Conservation (phyloP, 2,797 vertebrate species). For the Dryobates pubescens region DNA sequence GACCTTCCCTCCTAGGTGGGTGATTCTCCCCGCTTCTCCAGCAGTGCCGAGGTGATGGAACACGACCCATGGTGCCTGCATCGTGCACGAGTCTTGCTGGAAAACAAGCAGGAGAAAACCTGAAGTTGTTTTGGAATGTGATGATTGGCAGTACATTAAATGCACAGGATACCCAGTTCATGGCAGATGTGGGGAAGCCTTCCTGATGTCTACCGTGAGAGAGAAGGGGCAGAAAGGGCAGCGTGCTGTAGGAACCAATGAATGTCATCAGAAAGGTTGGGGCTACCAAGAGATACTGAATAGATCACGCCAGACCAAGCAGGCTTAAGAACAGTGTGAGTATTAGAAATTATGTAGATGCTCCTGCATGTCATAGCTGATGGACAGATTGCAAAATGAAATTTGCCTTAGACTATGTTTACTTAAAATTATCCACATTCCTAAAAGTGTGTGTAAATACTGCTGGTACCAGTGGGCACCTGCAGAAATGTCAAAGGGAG, state of each 20-base stretch:
- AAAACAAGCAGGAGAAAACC: background rate
- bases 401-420: background rate
- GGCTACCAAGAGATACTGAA: background rate
- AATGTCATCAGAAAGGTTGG: background rate
- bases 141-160: background rate
- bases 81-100: background rate
- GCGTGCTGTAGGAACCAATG: fast-evolving
- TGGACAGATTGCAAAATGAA: background rate
- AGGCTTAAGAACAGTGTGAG: background rate
- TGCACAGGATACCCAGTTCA: background rate
- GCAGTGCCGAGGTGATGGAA: fast-evolving
- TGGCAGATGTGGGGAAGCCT: background rate
- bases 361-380: background rate
- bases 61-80: fast-evolving
- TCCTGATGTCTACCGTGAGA: background rate
- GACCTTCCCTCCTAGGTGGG: fast-evolving
- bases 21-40: background rate
- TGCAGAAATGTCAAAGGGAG: background rate
- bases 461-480: background rate
- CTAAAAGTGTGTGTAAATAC: background rate
- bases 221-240: background rate
- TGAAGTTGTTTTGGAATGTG: background rate
- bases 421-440: background rate
- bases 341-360: background rate
- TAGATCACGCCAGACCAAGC: background rate